phyloP scores from a whole-genome alignment of 2,888 invertebrate species.

The Pardosa pseudoannulata region DNA sequence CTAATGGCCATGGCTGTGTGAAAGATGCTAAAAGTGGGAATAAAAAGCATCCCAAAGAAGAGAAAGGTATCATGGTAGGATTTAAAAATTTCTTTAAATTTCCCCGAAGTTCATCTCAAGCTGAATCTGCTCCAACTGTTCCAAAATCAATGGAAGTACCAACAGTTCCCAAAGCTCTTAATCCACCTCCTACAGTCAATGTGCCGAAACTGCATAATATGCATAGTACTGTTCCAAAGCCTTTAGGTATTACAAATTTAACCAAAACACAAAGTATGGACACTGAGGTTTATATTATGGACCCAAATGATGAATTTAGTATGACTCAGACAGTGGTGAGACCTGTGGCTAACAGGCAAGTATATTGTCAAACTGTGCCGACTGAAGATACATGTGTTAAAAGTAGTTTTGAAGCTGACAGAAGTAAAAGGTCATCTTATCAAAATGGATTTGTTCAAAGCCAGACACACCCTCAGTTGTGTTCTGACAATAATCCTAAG shows the following conservation, averaged over 20 bases:
- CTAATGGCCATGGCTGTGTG: constrained; percentile 29
- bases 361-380: constrained; percentile 54
- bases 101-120: constrained; percentile 19
- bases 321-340: constrained; percentile 65
- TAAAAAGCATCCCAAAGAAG: constrained; percentile 24
- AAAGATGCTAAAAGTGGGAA: background rate
- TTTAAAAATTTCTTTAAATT: constrained; percentile 65
- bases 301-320: constrained; percentile 47
- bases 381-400: constrained; percentile 2
- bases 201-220: constrained; percentile 46
- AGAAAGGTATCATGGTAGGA: constrained; percentile 34
- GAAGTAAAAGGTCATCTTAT: constrained; percentile 32
- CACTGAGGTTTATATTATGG: constrained; percentile 67
- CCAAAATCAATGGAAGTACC: background rate
- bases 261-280: constrained; percentile 63
- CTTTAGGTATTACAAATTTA: constrained; percentile 42
- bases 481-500: constrained; percentile 38
- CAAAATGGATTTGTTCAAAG: constrained; percentile 67
- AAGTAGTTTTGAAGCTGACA: constrained; percentile 13
- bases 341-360: constrained; percentile 58
- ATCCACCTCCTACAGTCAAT: constrained; percentile 48
- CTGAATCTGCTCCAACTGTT: constrained; percentile 21
- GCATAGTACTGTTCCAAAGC: constrained; percentile 52
- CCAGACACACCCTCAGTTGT: constrained; percentile 57
- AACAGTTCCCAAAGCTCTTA: constrained; percentile 33